phyloP scores from a whole-genome alignment of 2,888 invertebrate genomes.

The Anaspis maculata region DNA sequence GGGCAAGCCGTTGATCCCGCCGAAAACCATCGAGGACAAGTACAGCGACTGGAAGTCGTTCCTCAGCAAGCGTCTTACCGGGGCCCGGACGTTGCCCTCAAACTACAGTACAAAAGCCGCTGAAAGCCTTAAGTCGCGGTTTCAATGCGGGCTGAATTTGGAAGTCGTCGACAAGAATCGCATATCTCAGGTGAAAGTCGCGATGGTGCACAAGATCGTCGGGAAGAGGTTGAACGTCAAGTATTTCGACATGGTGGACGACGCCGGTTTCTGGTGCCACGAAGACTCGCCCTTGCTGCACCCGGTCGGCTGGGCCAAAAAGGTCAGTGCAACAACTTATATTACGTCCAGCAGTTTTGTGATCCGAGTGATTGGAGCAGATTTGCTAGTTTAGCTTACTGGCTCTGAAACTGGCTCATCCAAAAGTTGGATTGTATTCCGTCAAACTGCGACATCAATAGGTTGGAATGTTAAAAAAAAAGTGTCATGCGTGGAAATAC shows the following conservation, averaged over 20 bases:
- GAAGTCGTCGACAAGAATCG: constrained; percentile 96
- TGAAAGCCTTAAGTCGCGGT: constrained; percentile 75
- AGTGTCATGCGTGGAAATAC: no score
- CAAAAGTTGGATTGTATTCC: no score
- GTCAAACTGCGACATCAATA: no score
- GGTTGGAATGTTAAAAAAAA: no score
- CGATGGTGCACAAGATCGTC: constrained; percentile 81
- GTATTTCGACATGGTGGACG: constrained; percentile 75
- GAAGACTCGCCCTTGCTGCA: constrained; percentile 91
- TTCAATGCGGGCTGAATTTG: constrained; percentile 72
- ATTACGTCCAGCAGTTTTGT: no score
- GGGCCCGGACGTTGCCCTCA: constrained; percentile 89
- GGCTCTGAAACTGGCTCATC: no score
- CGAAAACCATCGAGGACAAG: constrained; percentile 85
- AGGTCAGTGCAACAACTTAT: constrained; percentile 23
- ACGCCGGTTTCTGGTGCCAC: constrained; percentile 94
- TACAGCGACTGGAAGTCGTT: constrained; percentile 96
- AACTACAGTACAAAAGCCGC: constrained; percentile 85
- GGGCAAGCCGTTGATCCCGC: constrained; percentile 91
- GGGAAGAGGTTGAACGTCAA: constrained; percentile 87
- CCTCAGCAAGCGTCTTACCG: constrained; percentile 82
- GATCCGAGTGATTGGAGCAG: not conserved
- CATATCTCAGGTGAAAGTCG: constrained; percentile 83
- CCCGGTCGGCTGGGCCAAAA: constrained; percentile 92
- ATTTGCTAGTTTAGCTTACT: no score